Percentiles rank a stretch among this genome's conserved stretches.
phyloP scores from a whole-genome alignment of 2,113 vertebrate species.

The Melanostigma gelatinosum region DNA sequence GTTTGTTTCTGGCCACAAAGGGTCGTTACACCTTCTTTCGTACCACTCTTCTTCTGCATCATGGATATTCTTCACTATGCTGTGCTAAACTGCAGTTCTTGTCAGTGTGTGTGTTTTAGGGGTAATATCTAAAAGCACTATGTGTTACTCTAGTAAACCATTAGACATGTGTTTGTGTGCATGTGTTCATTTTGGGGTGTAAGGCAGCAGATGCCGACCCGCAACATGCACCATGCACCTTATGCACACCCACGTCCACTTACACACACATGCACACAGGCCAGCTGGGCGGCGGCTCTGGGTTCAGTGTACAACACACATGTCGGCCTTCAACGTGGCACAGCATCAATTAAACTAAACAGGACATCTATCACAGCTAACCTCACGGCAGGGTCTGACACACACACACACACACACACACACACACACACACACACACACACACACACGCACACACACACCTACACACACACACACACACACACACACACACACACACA shows the following conservation, averaged over 20 bases:
- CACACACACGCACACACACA: conserved; percentile 9
- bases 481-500: not conserved
- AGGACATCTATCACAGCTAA: conserved; percentile 66
- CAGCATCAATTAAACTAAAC: conserved; percentile 63
- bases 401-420: not conserved
- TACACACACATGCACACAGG: conserved; percentile 25
- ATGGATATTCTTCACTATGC: not conserved
- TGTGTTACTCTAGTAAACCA: conserved; percentile 1
- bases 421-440: conserved; percentile 10
- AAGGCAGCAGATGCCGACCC: conserved; percentile 62
- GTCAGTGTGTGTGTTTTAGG: not conserved
- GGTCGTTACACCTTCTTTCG: not conserved
- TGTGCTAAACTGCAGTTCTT: not conserved
- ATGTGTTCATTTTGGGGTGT: conserved; percentile 4
- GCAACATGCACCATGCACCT: conserved; percentile 37
- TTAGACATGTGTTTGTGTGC: not conserved
- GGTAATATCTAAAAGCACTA: conserved; percentile 11
- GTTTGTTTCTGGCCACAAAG: not conserved
- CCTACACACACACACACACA: conserved; percentile 1
- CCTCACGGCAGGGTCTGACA: conserved; percentile 34
- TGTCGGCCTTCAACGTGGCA: conserved; percentile 38
- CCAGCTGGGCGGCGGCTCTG: conserved; percentile 57
- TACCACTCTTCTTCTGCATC: not conserved
- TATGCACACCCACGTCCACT: conserved; percentile 30
- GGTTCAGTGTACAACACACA: conserved; percentile 51